Conservation (phyloP, 2,888 invertebrate genomes). For the Erannis defoliaria region DNA sequence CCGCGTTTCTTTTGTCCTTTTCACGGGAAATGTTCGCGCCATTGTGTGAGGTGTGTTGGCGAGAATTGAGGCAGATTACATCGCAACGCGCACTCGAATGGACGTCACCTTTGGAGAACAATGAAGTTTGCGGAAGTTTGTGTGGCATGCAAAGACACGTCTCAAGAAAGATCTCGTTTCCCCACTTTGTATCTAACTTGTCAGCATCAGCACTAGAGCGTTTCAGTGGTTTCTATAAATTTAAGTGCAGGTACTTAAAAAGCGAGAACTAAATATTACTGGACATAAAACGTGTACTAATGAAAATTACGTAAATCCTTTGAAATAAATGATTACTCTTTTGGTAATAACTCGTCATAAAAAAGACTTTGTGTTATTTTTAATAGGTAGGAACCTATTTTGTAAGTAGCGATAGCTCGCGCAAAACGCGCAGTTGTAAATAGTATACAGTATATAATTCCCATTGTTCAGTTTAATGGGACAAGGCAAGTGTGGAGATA, state of each 20-base stretch:
- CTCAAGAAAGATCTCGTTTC: slow-evolving; percentile 51
- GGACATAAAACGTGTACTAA: slow-evolving; percentile 8
- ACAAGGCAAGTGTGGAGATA: slow-evolving; percentile 61
- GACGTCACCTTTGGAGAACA: slow-evolving; percentile 58
- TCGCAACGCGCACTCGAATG: slow-evolving; percentile 44
- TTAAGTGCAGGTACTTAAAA: slow-evolving; percentile 1
- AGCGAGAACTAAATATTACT: background rate
- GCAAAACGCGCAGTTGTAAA: slow-evolving; percentile 20
- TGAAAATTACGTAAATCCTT: slow-evolving; percentile 5
- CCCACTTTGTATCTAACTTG: slow-evolving; percentile 41
- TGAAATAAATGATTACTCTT: background rate
- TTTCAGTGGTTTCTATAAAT: slow-evolving; percentile 2
- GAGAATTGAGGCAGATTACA: slow-evolving; percentile 37
- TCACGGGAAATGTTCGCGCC: slow-evolving; percentile 39
- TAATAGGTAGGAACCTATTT: background rate
- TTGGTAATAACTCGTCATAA: background rate
- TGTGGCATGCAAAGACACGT: slow-evolving; percentile 40
- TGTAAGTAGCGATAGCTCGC: slow-evolving; percentile 1
- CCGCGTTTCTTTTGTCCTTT: slow-evolving; percentile 64
- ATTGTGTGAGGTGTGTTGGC: slow-evolving; percentile 24
- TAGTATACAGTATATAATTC: slow-evolving; percentile 37
- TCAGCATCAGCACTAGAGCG: slow-evolving; percentile 23
- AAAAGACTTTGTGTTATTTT: slow-evolving; percentile 6
- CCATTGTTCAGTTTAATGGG: slow-evolving; percentile 56
- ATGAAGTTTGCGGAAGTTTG: slow-evolving; percentile 52